phyloP scores from a whole-genome alignment of 1,140 invertebrate species.

The Diabrotica virgifera region DNA sequence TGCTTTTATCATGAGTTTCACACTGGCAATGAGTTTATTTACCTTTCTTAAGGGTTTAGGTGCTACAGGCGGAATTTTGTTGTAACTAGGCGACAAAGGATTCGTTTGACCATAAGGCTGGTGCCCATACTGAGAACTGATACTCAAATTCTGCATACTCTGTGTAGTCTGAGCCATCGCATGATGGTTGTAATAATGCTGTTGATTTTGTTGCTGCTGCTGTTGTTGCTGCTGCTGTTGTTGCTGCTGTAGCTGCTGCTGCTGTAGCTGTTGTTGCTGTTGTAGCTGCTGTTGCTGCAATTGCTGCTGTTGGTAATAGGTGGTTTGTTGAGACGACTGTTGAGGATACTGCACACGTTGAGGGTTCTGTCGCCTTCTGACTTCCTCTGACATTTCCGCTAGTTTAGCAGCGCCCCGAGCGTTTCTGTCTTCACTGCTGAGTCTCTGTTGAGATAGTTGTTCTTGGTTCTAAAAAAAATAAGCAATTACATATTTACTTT shows the following conservation, averaged over 20 bases:
- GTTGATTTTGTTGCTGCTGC: conserved; percentile 34
- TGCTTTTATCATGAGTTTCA: conserved; percentile 48
- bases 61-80: conserved; percentile 12
- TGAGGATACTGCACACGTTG: conserved; percentile 43
- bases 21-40: conserved; percentile 44
- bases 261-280: conserved; percentile 33
- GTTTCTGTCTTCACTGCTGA: conserved; percentile 34
- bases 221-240: conserved; percentile 29
- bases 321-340: conserved; percentile 7
- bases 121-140: conserved; percentile 24
- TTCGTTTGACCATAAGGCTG: conserved; percentile 41
- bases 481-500: no score
- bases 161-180: conserved; percentile 42
- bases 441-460: conserved; percentile 26
- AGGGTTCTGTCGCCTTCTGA: conserved; percentile 64
- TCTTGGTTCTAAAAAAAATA: conserved; percentile 19
- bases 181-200: conserved; percentile 34
- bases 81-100: conserved; percentile 35
- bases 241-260: conserved; percentile 36
- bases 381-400: conserved; percentile 79
- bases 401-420: conserved; percentile 71
- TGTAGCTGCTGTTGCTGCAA: conserved; percentile 32
- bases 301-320: conserved; percentile 30
- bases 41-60: conserved; percentile 14
- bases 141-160: conserved; percentile 44